Evolutionary conservation across 2,113 vertebrate genomes (phyloP).

Genomic region (Aspiorhynchus laticeps): DNA sequence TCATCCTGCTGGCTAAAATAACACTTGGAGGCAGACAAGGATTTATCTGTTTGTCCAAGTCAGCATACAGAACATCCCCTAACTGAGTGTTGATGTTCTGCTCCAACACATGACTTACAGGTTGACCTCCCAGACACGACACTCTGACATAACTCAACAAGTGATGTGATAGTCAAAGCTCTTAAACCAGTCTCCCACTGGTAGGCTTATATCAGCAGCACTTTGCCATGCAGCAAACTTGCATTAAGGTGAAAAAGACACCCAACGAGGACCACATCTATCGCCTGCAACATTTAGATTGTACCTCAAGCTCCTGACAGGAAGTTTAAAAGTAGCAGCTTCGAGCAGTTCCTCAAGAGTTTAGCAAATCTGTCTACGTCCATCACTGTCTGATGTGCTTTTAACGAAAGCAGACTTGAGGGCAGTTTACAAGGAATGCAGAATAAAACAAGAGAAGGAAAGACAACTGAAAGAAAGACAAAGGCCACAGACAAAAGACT

Average conservation of each 20-base stretch:
- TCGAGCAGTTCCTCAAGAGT: slow-evolving; percentile 22
- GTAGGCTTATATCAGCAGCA: slow-evolving; percentile 22
- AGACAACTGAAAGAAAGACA: not conserved
- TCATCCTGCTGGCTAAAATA: not conserved
- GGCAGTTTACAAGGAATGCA: slow-evolving; percentile 34
- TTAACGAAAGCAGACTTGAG: slow-evolving; percentile 41
- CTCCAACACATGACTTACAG: not conserved
- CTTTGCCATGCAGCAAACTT: not conserved
- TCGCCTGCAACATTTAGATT: slow-evolving; percentile 9
- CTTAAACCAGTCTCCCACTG: slow-evolving; percentile 17
- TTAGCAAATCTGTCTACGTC: slow-evolving; percentile 31
- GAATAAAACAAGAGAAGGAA: not conserved
- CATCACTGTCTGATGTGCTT: slow-evolving; percentile 42
- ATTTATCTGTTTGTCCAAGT: slow-evolving; percentile 8
- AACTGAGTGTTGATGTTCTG: slow-evolving; percentile 1
- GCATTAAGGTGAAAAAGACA: not conserved
- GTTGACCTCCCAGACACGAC: not conserved
- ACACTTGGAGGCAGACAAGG: slow-evolving; percentile 15
- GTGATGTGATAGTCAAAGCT: not conserved
- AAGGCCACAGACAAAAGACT: not conserved
- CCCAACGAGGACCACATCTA: not conserved
- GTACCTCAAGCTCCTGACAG: not conserved
- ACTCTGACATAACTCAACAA: slow-evolving; percentile 22
- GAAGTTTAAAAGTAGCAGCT: slow-evolving; percentile 10
- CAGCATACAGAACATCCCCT: slow-evolving; percentile 2